Base-by-base conservation (phyloP, 2,113 vertebrate genomes). In the Gallinago paraguaiae region DNA sequence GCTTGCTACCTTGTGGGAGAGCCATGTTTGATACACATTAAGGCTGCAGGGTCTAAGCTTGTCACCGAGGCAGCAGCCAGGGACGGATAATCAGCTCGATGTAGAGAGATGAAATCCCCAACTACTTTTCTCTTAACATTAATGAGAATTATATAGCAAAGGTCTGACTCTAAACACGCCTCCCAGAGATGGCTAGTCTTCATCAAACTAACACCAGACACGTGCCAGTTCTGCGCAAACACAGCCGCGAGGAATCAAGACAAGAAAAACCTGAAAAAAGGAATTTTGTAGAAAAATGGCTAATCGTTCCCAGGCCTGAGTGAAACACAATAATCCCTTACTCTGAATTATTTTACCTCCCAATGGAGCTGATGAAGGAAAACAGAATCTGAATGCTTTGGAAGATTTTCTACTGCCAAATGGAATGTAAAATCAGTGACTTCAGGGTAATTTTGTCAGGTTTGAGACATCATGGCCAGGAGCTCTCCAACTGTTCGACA, bases 401-500 rank as follows among this genome's bases (percentile, higher is more conserved):
- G 70, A 97, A 88, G 82, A 84, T 82, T 90, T 95, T 89, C 82
- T 60, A 41, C 68, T 93, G 94, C 95, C 93, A 95, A 92, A 54
- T 57, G 71, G 80, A 95, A 96, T 86, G 80, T 57, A 63, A 93
- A 94, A 95, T 80, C 95, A 61, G 91, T 93, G 95, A 96, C 87
- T 97, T 81, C 46, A 6, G 65, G 86, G 48, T 57, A 95, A 95
- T 92, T 86, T 60, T 54, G 87, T 93, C 91, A 94, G 39, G 41
- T 95, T 88, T 92, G 72, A 91, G 82, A 65, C 2, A 3, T 78
- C 80, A 75, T 30, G 37, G 88, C 95, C 93, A 95, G 92, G 77
- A 97, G 92, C 93, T 90, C 70, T 87, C 90, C 95, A 88, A 92
- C 94, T 95, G 88, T 92, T 92, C 71, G 16, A 96, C 92, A 97